Percentiles rank a stretch among this genome's conserved stretches.
phyloP scores from a whole-genome alignment of 2,888 invertebrate genomes.

The Patella pellucida region DNA sequence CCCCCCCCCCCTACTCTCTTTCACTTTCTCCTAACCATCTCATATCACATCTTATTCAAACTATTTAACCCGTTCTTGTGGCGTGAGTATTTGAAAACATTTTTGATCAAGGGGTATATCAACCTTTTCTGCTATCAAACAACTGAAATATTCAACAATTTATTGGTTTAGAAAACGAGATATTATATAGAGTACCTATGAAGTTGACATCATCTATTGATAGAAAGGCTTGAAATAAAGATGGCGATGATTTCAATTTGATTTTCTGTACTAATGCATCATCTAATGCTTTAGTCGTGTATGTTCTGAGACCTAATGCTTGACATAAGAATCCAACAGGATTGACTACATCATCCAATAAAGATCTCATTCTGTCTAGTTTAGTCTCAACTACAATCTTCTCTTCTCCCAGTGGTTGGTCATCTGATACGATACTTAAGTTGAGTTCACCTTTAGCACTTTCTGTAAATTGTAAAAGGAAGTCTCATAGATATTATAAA shows the following conservation, averaged over 20 bases:
- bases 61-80: too few relatives aligned
- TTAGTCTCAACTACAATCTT: slow-evolving; percentile 12
- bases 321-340: slow-evolving; percentile 25
- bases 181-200: background rate
- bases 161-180: background rate
- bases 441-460: slow-evolving; percentile 19
- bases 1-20: too few relatives aligned
- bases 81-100: too few relatives aligned
- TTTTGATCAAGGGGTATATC: too few relatives aligned
- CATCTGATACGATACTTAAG: slow-evolving; percentile 24
- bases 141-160: too few relatives aligned
- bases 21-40: too few relatives aligned
- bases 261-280: slow-evolving; percentile 24
- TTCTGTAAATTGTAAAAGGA: slow-evolving; percentile 12
- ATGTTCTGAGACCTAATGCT: slow-evolving; percentile 19
- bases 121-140: too few relatives aligned
- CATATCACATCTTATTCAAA: too few relatives aligned
- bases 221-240: slow-evolving; percentile 20
- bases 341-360: slow-evolving; percentile 20
- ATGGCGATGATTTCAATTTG: slow-evolving; percentile 15
- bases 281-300: slow-evolving; percentile 24
- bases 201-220: slow-evolving; percentile 13
- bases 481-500: background rate
- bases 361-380: slow-evolving; percentile 22
- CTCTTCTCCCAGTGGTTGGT: slow-evolving; percentile 16